Conservation (phyloP, 37 sponge, comb jelly and placozoan species). For the Hormiphora californensis region DNA sequence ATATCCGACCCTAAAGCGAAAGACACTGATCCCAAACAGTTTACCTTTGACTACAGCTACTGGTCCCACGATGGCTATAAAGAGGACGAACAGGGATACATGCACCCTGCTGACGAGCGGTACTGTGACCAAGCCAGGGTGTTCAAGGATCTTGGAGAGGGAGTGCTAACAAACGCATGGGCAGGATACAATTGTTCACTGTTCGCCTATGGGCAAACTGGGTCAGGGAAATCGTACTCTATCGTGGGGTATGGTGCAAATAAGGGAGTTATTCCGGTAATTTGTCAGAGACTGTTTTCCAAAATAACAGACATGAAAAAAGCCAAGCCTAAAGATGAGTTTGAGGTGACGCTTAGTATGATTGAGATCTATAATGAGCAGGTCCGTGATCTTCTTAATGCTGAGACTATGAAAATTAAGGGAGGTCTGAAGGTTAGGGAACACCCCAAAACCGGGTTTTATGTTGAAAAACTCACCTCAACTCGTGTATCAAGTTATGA, state of each 20-base stretch:
- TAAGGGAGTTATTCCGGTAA: slow-evolving; percentile 75
- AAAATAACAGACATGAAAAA: slow-evolving; percentile 57
- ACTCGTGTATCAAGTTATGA: slow-evolving; percentile 59
- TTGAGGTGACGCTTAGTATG: slow-evolving; percentile 66
- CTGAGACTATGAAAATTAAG: slow-evolving; percentile 26
- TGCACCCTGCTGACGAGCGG: slow-evolving; percentile 46
- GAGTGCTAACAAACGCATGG: slow-evolving; percentile 73
- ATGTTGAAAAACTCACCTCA: slow-evolving; percentile 63
- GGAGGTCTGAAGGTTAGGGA: slow-evolving; percentile 68
- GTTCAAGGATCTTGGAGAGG: slow-evolving; percentile 68
- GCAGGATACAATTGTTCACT: slow-evolving; percentile 75
- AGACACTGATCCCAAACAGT: slow-evolving; percentile 58
- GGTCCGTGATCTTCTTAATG: slow-evolving; percentile 63
- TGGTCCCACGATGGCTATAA: slow-evolving; percentile 68
- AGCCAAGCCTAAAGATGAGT: slow-evolving; percentile 48
- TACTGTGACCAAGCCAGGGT: slow-evolving; percentile 73
- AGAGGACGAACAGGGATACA: slow-evolving; percentile 60
- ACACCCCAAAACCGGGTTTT: slow-evolving; percentile 67
- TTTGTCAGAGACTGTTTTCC: slow-evolving; percentile 66
- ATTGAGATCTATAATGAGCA: slow-evolving; percentile 81
- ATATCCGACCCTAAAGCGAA: slow-evolving; percentile 56
- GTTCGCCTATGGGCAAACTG: slow-evolving; percentile 80
- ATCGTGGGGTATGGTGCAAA: slow-evolving; percentile 72
- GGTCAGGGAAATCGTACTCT: slow-evolving; percentile 71
- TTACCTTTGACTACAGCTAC: slow-evolving; percentile 72